A percentile compares a stretch with the other conserved stretches of the same genome.
Conservation (phyloP, 2,888 invertebrate species). For the Idaea aversata region DNA sequence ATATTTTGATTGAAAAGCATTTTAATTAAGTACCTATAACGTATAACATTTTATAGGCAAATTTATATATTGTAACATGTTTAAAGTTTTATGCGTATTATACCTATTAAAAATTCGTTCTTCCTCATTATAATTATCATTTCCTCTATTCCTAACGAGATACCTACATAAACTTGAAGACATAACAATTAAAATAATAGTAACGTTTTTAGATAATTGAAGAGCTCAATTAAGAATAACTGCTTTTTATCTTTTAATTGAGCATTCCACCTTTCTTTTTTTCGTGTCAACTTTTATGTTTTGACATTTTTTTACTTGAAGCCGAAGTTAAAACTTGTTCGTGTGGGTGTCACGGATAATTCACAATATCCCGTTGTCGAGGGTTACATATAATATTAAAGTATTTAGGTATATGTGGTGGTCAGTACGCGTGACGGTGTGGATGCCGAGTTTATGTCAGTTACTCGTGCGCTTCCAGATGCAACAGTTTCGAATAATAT, state of each 20-base stretch:
- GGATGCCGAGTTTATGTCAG: conserved; percentile 42
- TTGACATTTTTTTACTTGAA: conserved; percentile 16
- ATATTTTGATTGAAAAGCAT: too few relatives aligned
- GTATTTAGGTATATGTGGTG: conserved; percentile 44
- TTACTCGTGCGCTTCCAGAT: conserved; percentile 47
- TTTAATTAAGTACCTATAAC: too few relatives aligned
- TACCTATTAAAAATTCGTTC: background rate
- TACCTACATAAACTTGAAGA: background rate
- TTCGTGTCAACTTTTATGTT: conserved; percentile 6
- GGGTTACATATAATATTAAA: conserved; percentile 49
- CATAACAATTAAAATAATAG: conserved; percentile 17
- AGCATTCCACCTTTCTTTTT: conserved; percentile 21
- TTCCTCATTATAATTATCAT: background rate
- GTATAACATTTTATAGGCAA: too few relatives aligned
- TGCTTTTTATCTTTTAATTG: conserved; percentile 26
- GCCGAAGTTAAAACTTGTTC: conserved; percentile 12
- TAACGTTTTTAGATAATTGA: conserved; percentile 18
- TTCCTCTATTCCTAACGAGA: background rate
- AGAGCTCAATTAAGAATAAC: conserved; percentile 27
- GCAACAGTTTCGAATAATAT: conserved; percentile 18
- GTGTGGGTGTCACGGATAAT: conserved; percentile 69
- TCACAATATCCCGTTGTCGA: conserved; percentile 73
- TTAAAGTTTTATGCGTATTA: background rate
- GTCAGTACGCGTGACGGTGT: conserved; percentile 55
- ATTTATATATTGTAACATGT: too few relatives aligned